These are phyloP conservation scores for Melanotus villosus DNA, from an alignment of 2,888 invertebrate genomes.

Conservation along the genomic window DNA sequence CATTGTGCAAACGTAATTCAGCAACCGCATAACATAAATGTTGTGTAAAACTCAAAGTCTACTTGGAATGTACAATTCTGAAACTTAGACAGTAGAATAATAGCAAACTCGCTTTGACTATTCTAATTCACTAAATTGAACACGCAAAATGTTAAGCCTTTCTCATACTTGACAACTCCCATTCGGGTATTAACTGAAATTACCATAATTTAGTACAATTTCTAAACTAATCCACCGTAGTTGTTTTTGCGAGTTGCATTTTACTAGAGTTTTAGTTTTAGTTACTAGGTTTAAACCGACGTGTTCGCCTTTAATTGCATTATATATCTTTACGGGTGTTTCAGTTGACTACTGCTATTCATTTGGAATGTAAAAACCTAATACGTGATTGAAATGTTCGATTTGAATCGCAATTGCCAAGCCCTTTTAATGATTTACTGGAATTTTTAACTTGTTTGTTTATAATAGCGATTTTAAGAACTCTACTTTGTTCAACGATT, in stretches of 20 bases:
- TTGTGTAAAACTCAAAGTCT: too few species aligned
- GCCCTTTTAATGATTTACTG: neutral
- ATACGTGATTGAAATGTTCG: conserved; percentile 4
- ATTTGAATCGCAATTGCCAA: neutral
- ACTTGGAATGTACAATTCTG: too few species aligned
- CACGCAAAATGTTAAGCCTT: neutral
- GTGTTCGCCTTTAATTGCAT: neutral
- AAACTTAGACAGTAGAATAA: too few species aligned
- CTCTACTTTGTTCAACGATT: too few species aligned
- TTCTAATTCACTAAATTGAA: too few species aligned
- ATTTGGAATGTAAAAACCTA: neutral
- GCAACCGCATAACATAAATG: too few species aligned
- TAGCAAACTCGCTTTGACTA: too few species aligned
- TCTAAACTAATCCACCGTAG: neutral
- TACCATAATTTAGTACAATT: neutral
- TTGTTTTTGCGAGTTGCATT: neutral
- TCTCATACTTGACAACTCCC: neutral
- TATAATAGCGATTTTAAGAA: too few species aligned
- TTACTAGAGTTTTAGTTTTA: too few species aligned
- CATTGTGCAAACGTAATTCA: too few species aligned
- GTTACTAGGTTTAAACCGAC: neutral
- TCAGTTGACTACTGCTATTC: neutral
- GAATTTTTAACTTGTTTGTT: too few species aligned
- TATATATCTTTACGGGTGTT: neutral
- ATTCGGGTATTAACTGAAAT: neutral